These are phyloP conservation scores for Brevimyrus niger DNA, from an alignment of 2,113 vertebrate species.

Conservation along the genomic window DNA sequence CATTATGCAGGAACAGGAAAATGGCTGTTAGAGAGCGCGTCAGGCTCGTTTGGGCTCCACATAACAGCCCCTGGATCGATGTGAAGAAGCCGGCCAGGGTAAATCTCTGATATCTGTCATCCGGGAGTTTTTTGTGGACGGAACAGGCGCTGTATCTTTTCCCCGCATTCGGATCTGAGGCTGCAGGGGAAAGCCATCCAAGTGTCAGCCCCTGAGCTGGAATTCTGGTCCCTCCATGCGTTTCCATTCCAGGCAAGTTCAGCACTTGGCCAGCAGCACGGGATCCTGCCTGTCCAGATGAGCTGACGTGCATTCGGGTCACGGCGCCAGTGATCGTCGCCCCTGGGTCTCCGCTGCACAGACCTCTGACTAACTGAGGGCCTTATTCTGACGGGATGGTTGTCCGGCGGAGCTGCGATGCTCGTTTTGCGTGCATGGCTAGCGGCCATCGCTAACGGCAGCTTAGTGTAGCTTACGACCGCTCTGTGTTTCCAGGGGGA, in stretches of 20 bases:
- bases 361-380: not conserved
- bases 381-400: not conserved
- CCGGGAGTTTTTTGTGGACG: conserved; percentile 22
- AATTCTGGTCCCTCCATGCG: conserved; percentile 20
- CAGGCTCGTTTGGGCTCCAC: conserved; percentile 11
- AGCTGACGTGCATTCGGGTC: not conserved
- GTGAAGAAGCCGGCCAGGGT: conserved; percentile 10
- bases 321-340: not conserved
- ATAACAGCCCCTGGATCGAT: conserved; percentile 11
- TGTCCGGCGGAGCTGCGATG: not conserved
- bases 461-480: not conserved
- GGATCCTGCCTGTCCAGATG: not conserved
- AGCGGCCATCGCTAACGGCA: not conserved
- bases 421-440: not conserved
- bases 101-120: conserved; percentile 22
- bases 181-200: conserved; percentile 33
- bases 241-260: conserved; percentile 26
- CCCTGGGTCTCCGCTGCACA: not conserved
- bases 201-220: conserved; percentile 34
- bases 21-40: conserved; percentile 13
- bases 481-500: not conserved
- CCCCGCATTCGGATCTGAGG: conserved; percentile 21
- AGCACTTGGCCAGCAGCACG: conserved; percentile 6
- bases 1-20: conserved; percentile 19
- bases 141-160: conserved; percentile 15